Evolutionary conservation across 1,140 invertebrate species (phyloP).

Genomic region (Drosophila oshimai): DNA sequence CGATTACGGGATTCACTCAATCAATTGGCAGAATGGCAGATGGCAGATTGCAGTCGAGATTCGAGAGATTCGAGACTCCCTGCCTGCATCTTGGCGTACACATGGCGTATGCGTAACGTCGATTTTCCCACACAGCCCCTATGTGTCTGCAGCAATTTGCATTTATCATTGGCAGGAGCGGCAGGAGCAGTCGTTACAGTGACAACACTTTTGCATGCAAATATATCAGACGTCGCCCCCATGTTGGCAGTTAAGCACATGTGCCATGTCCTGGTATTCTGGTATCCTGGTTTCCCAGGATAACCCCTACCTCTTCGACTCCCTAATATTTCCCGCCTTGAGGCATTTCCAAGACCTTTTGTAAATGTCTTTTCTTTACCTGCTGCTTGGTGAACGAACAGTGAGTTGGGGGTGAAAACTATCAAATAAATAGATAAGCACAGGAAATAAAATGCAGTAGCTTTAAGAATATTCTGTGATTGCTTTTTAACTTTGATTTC

Average conservation of each 20-base stretch:
- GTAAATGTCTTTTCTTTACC: neutral
- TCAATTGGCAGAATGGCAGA: too few species aligned
- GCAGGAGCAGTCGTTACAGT: constrained; percentile 14
- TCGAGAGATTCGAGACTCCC: neutral
- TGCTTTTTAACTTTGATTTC: neutral
- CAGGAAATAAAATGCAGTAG: too few species aligned
- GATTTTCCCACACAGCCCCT: neutral
- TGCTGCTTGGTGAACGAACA: constrained; percentile 6
- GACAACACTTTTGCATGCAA: constrained; percentile 64
- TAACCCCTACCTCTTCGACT: neutral
- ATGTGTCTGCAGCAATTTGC: constrained; percentile 36
- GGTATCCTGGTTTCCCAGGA: constrained; percentile 4
- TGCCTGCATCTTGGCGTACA: neutral
- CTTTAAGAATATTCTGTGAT: too few species aligned
- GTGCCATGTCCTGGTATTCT: constrained; percentile 53
- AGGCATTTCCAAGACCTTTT: constrained; percentile 6
- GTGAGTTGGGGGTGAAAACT: neutral
- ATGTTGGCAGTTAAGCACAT: constrained; percentile 62
- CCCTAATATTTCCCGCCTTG: neutral
- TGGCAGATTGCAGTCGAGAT: constrained; percentile 28
- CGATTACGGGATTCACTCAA: constrained; percentile 16
- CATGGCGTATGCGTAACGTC: constrained; percentile 24
- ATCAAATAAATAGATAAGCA: neutral
- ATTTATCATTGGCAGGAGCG: constrained; percentile 53
- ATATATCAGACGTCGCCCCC: constrained; percentile 51